These are phyloP conservation scores for Diloba caeruleocephala DNA, from an alignment of 2,888 invertebrate genomes.

Conservation along the genomic window DNA sequence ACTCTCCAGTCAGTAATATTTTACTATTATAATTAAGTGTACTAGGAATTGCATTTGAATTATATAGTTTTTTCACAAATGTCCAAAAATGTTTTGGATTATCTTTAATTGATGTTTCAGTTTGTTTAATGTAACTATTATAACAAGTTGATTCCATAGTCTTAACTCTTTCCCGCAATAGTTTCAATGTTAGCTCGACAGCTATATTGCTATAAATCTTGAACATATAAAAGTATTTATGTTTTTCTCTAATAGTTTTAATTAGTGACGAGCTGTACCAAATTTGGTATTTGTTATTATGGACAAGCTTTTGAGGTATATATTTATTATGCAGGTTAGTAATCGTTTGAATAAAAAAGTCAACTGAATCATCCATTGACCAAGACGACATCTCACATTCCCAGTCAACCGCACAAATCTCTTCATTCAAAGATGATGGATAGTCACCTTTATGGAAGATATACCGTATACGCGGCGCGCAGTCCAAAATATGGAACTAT, in stretches of 20 bases:
- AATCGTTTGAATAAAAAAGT: conserved; percentile 2
- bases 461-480: background rate
- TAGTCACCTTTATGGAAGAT: conserved; percentile 11
- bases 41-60: too few relatives aligned
- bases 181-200: conserved; percentile 12
- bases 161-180: too few relatives aligned
- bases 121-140: too few relatives aligned
- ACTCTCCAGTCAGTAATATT: too few relatives aligned
- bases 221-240: conserved; percentile 13
- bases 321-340: conserved; percentile 2
- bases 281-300: conserved; percentile 9
- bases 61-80: too few relatives aligned
- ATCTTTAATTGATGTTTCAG: too few relatives aligned
- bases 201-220: conserved; percentile 13
- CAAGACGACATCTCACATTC: background rate
- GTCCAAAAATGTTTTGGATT: too few relatives aligned
- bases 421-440: background rate
- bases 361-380: conserved; percentile 15
- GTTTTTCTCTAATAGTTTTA: conserved; percentile 15
- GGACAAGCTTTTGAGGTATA: conserved; percentile 1
- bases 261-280: conserved; percentile 16
- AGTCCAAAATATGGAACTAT: too few relatives aligned
- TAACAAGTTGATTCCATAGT: too few relatives aligned
- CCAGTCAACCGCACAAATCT: background rate
- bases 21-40: too few relatives aligned